A percentile compares a stretch with the other conserved stretches of the same genome.
These are phyloP conservation scores for Oreohelix idahoensis DNA, from an alignment of 1,140 invertebrate genomes.

Conservation along the genomic window DNA sequence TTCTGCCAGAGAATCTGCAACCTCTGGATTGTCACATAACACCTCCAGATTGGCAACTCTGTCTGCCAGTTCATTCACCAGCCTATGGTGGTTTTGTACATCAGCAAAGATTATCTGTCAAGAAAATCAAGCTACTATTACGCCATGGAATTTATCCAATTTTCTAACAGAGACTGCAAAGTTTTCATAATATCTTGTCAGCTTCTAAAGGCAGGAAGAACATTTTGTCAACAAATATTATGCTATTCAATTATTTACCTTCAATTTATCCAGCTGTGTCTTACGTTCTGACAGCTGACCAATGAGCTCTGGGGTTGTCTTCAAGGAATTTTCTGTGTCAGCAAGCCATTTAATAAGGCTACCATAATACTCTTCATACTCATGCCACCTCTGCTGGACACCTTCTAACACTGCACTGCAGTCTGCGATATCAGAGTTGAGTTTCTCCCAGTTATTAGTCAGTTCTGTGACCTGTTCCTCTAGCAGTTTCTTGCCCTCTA, in stretches of 20 bases:
- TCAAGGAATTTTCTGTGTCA: conserved; percentile 72
- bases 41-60: conserved; percentile 79
- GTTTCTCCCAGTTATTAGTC: conserved; percentile 88
- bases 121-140: neutral
- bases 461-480: conserved; percentile 88
- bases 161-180: too few relatives aligned
- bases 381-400: conserved; percentile 86
- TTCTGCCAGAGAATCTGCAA: conserved; percentile 58
- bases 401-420: conserved; percentile 85
- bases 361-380: conserved; percentile 84
- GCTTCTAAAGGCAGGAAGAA: too few relatives aligned
- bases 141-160: too few relatives aligned
- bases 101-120: conserved; percentile 56
- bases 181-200: too few relatives aligned
- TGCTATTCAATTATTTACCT: conserved; percentile 68
- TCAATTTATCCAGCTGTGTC: conserved; percentile 86
- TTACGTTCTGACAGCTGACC: conserved; percentile 81
- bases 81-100: conserved; percentile 62
- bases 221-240: too few relatives aligned
- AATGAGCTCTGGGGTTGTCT: conserved; percentile 76
- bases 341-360: conserved; percentile 86
- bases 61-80: conserved; percentile 71
- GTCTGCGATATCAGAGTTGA: conserved; percentile 85
- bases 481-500: conserved; percentile 88
- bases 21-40: conserved; percentile 62